Evolutionary conservation across 2,113 vertebrate species (phyloP).

Genomic region (Grammomys dolichurus): DNA sequence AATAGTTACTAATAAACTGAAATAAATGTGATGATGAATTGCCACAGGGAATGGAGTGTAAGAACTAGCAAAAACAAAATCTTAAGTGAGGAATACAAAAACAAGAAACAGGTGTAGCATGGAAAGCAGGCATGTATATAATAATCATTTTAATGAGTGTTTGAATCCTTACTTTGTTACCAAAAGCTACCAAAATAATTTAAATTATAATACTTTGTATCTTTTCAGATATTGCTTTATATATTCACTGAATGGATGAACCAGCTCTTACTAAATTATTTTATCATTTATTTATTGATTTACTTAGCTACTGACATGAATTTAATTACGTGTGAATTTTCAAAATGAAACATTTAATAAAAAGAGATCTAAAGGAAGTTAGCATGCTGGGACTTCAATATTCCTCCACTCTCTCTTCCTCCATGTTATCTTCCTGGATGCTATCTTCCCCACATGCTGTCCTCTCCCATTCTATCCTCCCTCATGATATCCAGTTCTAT

Average conservation of each 20-base stretch:
- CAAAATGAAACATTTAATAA: background rate
- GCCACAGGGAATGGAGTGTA: slow-evolving; percentile 37
- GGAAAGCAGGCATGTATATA: background rate
- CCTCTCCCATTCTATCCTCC: background rate
- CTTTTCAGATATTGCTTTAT: background rate
- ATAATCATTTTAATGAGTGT: background rate
- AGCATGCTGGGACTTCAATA: background rate
- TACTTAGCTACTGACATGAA: slow-evolving; percentile 22
- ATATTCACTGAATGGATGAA: background rate
- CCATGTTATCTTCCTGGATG: background rate
- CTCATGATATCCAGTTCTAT: background rate
- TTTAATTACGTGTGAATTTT: slow-evolving; percentile 26
- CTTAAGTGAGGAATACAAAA: background rate
- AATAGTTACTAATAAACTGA: slow-evolving; percentile 44
- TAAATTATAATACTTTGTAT: background rate
- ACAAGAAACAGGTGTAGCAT: background rate
- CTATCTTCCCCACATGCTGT: background rate
- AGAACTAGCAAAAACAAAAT: background rate
- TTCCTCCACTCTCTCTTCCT: background rate
- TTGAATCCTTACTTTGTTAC: background rate
- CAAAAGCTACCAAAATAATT: background rate
- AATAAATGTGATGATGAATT: slow-evolving; percentile 51
- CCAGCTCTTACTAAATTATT: background rate
- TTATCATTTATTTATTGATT: background rate
- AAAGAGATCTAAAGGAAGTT: background rate